Base-by-base conservation (phyloP, 1,140 invertebrate species). In the Littorina saxatilis region DNA sequence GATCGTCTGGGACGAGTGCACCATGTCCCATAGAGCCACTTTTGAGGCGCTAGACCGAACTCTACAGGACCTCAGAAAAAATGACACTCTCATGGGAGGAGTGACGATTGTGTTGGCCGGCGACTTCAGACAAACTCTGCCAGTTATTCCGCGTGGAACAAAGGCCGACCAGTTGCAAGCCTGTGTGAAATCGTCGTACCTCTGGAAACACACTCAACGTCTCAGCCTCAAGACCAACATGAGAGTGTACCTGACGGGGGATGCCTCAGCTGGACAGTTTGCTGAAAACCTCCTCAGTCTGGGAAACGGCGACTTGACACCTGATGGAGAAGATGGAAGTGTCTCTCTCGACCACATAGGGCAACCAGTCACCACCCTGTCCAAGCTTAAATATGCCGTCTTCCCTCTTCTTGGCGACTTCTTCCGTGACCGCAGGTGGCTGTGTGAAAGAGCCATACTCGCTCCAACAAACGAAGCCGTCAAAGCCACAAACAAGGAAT, bases 1-100 rank as follows among this genome's bases (percentile, higher is more conserved):
- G 11, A 82, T 91, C 15, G 81, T 90, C 32, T 83, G 74, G 80
- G 90, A 91, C 75, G 88, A 91, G 82, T 75, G 68, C 20, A 74
- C 85, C 11, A 90, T 90, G 86, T 68, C 76, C 17, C 80, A 74
- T 13, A 79, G 35, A 23, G 29, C 82, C 63, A 84, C 82, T n/a
- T 50, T 90, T 52, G 68, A 83, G 17, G 79, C 77, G 9, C 70
- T 90, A 5, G 76, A 88, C 50, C 52, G 39, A 20, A 68, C 84
- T 17, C 55, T 91, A 37, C 55, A 81, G 77, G 85, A 90, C 39
- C 40, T 91, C 17, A 80, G 27, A 20, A 20, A 20, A 50, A 50
- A 50, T 20, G 20, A 50, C 9, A 7, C 7, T 20, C 7, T 43
- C 17, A 39, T 50, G 9, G 66, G 88, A 29, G 88, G 90, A 35